These are phyloP conservation scores for Heteropelma amictum DNA, from an alignment of 2,888 invertebrate genomes.

Conservation along the genomic window DNA sequence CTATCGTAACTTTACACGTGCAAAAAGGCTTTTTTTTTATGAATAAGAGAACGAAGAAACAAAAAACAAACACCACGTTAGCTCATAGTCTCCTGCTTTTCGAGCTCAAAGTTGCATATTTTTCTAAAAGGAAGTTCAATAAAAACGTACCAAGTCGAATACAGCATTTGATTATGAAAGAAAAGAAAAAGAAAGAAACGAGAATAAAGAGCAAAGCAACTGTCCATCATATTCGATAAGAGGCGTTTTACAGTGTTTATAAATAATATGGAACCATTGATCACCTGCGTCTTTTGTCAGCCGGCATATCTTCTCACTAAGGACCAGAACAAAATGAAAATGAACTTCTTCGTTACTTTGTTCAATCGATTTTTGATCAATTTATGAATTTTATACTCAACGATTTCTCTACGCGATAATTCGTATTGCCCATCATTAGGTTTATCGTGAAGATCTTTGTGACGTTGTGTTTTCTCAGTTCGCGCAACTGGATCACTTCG, in stretches of 20 bases:
- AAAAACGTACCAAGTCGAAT: conserved; percentile 39
- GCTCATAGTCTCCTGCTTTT: conserved; percentile 55
- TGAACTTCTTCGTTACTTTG: conserved; percentile 26
- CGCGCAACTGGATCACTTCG: conserved; percentile 50
- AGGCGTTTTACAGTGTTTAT: conserved; percentile 32
- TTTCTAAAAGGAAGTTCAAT: conserved; percentile 61
- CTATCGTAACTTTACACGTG: conserved; percentile 1
- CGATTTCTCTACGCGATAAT: conserved; percentile 12
- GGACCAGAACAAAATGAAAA: conserved; percentile 59
- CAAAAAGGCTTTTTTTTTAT: conserved; percentile 45
- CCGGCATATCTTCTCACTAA: conserved; percentile 70
- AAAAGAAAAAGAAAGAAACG: conserved; percentile 25
- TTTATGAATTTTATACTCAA: conserved; percentile 3
- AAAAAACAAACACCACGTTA: conserved; percentile 38
- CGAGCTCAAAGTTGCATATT: conserved; percentile 67
- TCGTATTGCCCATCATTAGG: conserved; percentile 21
- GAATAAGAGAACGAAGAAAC: conserved; percentile 21
- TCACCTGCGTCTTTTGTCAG: conserved; percentile 58
- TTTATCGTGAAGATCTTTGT: conserved; percentile 22
- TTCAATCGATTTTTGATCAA: conserved; percentile 22
- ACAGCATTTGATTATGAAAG: conserved; percentile 50
- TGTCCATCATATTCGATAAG: conserved; percentile 24
- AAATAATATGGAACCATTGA: conserved; percentile 27
- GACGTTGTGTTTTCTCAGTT: conserved; percentile 30
- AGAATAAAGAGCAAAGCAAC: conserved; percentile 4